phyloP scores from a whole-genome alignment of 2,113 vertebrate genomes.

The Cynopterus brachyotis region DNA sequence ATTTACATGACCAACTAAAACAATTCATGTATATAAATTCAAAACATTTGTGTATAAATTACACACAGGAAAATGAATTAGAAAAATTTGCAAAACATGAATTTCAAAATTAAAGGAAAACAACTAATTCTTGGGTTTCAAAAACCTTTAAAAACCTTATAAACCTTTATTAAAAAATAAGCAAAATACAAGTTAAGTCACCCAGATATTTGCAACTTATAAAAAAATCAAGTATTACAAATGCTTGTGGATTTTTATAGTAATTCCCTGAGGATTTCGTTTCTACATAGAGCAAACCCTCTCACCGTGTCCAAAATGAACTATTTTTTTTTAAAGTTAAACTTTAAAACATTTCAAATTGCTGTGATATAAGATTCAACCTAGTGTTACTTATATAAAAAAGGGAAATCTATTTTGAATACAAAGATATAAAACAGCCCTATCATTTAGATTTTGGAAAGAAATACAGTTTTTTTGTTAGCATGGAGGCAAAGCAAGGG shows the following conservation, averaged over 20 bases:
- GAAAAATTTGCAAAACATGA: slow-evolving; percentile 28
- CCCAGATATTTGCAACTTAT: background rate
- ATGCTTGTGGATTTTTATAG: background rate
- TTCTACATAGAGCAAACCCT: background rate
- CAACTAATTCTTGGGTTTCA: background rate
- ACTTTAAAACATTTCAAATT: background rate
- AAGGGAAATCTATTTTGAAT: background rate
- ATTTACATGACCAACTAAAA: background rate
- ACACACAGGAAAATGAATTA: background rate
- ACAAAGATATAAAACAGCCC: background rate
- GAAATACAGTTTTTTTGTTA: slow-evolving; percentile 96
- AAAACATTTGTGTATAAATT: background rate
- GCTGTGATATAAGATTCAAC: background rate
- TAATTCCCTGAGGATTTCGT: slow-evolving; percentile 72
- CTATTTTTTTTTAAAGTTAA: background rate
- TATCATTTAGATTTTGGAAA: slow-evolving; percentile 82
- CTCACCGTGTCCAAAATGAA: background rate
- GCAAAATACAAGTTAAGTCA: slow-evolving; percentile 10
- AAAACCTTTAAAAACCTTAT: slow-evolving; percentile 37
- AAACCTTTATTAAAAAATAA: background rate
- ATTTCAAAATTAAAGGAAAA: slow-evolving; percentile 4
- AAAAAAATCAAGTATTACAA: slow-evolving; percentile 24
- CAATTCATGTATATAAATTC: background rate
- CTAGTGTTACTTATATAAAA: background rate
- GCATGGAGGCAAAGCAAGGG: slow-evolving; percentile 97